These are phyloP conservation scores for Upupa epops DNA, from an alignment of 2,113 vertebrate genomes.

Conservation along the genomic window DNA sequence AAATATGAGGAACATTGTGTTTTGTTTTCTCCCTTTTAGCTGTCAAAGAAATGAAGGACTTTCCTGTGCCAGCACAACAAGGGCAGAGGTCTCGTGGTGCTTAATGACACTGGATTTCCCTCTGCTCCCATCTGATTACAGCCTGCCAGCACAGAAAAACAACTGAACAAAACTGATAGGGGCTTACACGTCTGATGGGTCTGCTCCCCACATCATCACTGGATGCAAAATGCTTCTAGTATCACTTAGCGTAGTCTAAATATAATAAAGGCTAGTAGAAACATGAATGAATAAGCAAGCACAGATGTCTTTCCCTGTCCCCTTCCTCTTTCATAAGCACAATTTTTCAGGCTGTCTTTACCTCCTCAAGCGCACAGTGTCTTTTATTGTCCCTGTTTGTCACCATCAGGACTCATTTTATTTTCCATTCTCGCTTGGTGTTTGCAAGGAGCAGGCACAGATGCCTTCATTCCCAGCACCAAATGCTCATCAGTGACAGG, in stretches of 20 bases:
- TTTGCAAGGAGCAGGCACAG: neutral
- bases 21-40: neutral
- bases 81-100: neutral
- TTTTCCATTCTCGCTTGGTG: neutral
- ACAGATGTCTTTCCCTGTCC: neutral
- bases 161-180: neutral
- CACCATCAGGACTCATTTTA: neutral
- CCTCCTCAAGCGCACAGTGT: neutral
- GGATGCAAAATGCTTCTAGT: neutral
- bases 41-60: slow-evolving; percentile 7
- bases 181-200: neutral
- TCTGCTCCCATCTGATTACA: neutral
- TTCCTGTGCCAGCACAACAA: neutral
- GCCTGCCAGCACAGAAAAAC: neutral
- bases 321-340: neutral
- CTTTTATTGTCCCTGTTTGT: neutral
- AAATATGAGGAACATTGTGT: neutral
- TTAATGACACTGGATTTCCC: neutral
- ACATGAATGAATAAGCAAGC: slow-evolving; percentile 18
- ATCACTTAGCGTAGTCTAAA: neutral
- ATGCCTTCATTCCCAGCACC: neutral
- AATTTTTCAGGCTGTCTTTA: slow-evolving; percentile 31
- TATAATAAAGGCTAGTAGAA: neutral
- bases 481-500: neutral
- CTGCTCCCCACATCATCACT: too few relatives aligned